Percentiles rank a stretch among this genome's conserved stretches.
These are phyloP conservation scores for Nephrotoma flavescens DNA, from an alignment of 2,888 invertebrate species.

Conservation along the genomic window DNA sequence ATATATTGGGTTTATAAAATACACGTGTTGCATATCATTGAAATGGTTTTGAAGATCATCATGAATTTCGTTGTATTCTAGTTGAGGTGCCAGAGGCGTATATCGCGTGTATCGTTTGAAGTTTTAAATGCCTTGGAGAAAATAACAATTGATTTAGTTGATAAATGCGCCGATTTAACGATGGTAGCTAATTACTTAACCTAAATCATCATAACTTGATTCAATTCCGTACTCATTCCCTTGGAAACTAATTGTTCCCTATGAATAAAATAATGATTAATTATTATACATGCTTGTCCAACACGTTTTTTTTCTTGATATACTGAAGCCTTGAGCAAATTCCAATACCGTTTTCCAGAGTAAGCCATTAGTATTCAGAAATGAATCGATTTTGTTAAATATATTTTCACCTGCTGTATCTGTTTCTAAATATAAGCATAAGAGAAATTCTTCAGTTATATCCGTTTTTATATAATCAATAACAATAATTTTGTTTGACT, in stretches of 20 bases:
- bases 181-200: neutral
- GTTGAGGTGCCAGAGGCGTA: too few relatives aligned
- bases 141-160: too few relatives aligned
- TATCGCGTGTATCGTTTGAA: too few relatives aligned
- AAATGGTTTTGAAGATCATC: too few relatives aligned
- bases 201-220: neutral
- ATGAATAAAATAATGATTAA: constrained; percentile 4
- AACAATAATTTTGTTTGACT: constrained; percentile 5
- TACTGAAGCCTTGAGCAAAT: neutral
- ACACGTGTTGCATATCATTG: too few relatives aligned
- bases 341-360: constrained; percentile 3
- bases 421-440: neutral
- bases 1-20: too few relatives aligned
- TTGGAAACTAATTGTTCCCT: constrained; percentile 1
- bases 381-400: constrained; percentile 6
- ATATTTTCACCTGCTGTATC: constrained; percentile 4
- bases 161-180: too few relatives aligned
- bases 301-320: constrained; percentile 3
- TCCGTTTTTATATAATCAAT: constrained; percentile 4
- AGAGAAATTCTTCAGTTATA: constrained; percentile 1
- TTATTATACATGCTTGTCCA: constrained; percentile 2
- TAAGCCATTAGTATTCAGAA: constrained; percentile 3
- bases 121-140: too few relatives aligned
- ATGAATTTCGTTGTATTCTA: too few relatives aligned
- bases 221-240: constrained; percentile 5